A percentile compares a stretch with the other conserved stretches of the same genome.
Conservation (phyloP, 2,888 invertebrate species). For the Selenia dentaria region DNA sequence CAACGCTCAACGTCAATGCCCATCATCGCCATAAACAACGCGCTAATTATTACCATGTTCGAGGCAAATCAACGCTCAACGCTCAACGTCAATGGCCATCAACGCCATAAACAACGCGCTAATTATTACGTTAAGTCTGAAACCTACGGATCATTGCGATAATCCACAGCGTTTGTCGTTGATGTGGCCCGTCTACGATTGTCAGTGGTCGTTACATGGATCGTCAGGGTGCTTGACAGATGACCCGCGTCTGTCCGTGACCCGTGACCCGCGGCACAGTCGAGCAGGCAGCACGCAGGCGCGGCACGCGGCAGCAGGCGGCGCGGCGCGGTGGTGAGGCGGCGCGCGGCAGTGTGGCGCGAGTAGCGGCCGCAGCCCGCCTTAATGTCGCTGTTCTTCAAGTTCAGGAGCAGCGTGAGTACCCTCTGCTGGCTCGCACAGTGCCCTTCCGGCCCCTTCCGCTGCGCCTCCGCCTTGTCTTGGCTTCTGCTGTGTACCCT, state of each 20-base stretch:
- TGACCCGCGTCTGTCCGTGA: too few species aligned
- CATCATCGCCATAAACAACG: too few species aligned
- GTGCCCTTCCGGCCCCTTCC: not conserved
- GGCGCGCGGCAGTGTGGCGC: constrained; percentile 51
- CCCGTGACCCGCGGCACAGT: too few species aligned
- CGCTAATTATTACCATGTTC: too few species aligned
- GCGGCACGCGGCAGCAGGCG: not conserved
- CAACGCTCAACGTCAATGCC: too few species aligned
- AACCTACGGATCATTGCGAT: too few species aligned
- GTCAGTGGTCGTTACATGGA: not conserved
- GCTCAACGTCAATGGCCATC: too few species aligned
- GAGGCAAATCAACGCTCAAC: too few species aligned
- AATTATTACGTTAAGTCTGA: too few species aligned
- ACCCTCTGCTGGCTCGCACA: constrained; percentile 31
- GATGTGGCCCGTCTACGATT: too few species aligned
- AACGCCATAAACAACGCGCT: too few species aligned
- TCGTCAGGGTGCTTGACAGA: not conserved
- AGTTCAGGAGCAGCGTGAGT: constrained; percentile 81
- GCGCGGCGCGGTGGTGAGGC: constrained; percentile 8
- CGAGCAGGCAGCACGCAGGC: constrained; percentile 28
- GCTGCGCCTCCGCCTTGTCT: not conserved
- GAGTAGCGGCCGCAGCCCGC: constrained; percentile 47
- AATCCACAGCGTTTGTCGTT: too few species aligned
- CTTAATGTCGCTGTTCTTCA: constrained; percentile 81
- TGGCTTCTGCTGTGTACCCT: not conserved